Conservation (phyloP, 1,140 invertebrate genomes). For the Drepana arcuata region DNA sequence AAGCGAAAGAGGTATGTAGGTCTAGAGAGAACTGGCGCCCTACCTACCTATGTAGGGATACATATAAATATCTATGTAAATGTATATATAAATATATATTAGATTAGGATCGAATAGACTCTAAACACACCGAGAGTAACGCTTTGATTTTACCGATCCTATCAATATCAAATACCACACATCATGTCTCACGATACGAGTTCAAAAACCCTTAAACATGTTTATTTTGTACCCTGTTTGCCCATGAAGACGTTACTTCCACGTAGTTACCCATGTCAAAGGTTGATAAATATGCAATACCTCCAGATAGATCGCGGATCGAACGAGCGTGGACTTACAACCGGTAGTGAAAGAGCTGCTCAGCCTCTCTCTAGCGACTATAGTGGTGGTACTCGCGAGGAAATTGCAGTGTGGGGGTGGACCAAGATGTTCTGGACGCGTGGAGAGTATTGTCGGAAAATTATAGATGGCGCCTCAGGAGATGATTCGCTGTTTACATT, state of each 20-base stretch:
- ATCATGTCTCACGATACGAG: constrained; percentile 10
- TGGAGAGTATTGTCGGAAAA: constrained; percentile 56
- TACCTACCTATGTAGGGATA: too few species aligned
- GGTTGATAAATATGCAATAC: constrained; percentile 71
- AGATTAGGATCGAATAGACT: too few species aligned
- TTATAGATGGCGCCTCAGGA: constrained; percentile 67
- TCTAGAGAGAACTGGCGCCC: too few species aligned
- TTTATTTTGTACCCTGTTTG: constrained; percentile 49
- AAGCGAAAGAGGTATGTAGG: too few species aligned
- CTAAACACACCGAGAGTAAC: too few species aligned
- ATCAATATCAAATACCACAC: too few species aligned
- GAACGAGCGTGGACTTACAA: constrained; percentile 44
- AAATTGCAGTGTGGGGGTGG: constrained; percentile 9
- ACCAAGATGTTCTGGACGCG: constrained; percentile 35
- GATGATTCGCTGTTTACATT: constrained; percentile 65
- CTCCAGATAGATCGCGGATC: constrained; percentile 50
- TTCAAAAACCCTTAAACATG: constrained; percentile 43
- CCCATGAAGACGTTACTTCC: constrained; percentile 63
- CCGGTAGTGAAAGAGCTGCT: too few species aligned
- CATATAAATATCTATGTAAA: too few species aligned
- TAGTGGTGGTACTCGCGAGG: too few species aligned
- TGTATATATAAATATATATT: too few species aligned
- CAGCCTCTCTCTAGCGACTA: too few species aligned
- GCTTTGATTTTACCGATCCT: too few species aligned
- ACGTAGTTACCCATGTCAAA: constrained; percentile 65